A percentile compares a stretch with the other conserved stretches of the same genome.
Evolutionary conservation across 2,113 vertebrate genomes (phyloP).

Genomic region (Daubentonia madagascariensis): DNA sequence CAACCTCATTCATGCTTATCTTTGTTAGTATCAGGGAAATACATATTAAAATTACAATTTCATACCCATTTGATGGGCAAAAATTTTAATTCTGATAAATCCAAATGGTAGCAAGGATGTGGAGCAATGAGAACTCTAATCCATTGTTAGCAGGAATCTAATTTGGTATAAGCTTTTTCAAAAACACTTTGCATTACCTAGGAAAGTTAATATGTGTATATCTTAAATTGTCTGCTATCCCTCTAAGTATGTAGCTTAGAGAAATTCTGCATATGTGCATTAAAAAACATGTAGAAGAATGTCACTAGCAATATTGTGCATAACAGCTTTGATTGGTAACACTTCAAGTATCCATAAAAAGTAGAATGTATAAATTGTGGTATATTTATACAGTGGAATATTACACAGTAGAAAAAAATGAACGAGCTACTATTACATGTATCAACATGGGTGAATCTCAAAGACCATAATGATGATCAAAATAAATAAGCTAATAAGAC

Average conservation of each 20-base stretch:
- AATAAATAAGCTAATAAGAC: background rate
- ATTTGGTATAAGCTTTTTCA: background rate
- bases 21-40: conserved; percentile 17
- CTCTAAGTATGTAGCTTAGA: background rate
- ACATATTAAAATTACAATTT: background rate
- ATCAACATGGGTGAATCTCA: background rate
- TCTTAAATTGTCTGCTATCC: background rate
- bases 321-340: background rate
- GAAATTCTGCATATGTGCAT: background rate
- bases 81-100: conserved; percentile 14
- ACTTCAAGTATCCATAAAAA: background rate
- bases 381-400: conserved; percentile 3
- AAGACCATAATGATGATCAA: conserved; percentile 3
- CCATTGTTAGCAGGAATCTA: background rate
- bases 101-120: background rate
- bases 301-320: background rate
- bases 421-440: background rate
- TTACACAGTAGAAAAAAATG: conserved; percentile 32
- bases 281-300: background rate
- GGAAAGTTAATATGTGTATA: background rate
- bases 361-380: background rate
- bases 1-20: background rate
- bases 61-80: background rate
- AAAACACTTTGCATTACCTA: background rate
- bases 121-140: background rate